Percentiles rank a stretch among this genome's conserved stretches.
These are phyloP conservation scores for Anoncus sp. DNA, from an alignment of 2,888 invertebrate species.

Conservation along the genomic window DNA sequence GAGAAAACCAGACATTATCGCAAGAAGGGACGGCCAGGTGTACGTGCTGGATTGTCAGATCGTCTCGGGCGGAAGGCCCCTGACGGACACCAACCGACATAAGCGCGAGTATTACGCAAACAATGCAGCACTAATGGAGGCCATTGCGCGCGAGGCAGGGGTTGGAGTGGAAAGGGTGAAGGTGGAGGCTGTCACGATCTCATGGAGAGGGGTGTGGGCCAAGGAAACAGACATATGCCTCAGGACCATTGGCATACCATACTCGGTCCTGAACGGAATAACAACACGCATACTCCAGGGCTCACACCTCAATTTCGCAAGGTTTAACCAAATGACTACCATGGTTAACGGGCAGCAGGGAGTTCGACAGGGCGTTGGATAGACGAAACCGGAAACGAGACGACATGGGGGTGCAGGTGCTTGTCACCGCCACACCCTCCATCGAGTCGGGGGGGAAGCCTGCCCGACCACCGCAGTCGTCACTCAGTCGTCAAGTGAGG, in stretches of 20 bases:
- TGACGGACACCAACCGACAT: slow-evolving; percentile 67
- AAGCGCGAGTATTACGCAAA: slow-evolving; percentile 71
- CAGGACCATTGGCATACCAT: not conserved
- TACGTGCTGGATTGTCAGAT: slow-evolving; percentile 76
- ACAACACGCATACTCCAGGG: slow-evolving; percentile 33
- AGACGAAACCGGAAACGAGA: too few relatives aligned
- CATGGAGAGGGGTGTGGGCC: slow-evolving; percentile 52
- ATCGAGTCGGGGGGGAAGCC: too few relatives aligned
- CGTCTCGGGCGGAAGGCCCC: slow-evolving; percentile 71
- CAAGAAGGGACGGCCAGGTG: slow-evolving; percentile 57
- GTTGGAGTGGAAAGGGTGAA: too few relatives aligned
- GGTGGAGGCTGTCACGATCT: slow-evolving; percentile 34
- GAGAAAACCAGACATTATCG: slow-evolving; percentile 75
- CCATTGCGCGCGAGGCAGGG: not conserved
- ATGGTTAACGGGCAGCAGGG: too few relatives aligned
- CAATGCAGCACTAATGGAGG: not conserved
- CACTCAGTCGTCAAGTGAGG: too few relatives aligned
- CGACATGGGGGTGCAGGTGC: too few relatives aligned
- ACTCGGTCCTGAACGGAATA: not conserved
- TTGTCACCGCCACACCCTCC: too few relatives aligned
- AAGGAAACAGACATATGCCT: slow-evolving; percentile 1
- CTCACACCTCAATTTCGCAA: slow-evolving; percentile 6
- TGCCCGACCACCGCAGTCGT: too few relatives aligned
- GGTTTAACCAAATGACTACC: slow-evolving; percentile 13
- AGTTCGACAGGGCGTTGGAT: too few relatives aligned